Evolutionary conservation across 2,113 vertebrate species (phyloP).

Genomic region (Pungitius pungitius): DNA sequence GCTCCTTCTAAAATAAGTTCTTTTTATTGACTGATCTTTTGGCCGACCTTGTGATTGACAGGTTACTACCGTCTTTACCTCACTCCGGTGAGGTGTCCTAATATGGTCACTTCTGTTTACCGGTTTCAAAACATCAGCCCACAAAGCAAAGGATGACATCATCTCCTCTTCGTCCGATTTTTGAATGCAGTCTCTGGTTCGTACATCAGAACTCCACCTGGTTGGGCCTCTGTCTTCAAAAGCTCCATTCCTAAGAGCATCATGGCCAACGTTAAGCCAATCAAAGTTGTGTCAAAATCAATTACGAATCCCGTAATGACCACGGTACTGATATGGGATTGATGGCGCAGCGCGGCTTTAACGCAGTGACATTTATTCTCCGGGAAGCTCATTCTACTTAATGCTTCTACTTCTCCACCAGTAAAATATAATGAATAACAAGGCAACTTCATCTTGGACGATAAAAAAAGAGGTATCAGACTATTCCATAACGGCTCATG

Average conservation of each 20-base stretch:
- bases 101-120: background rate
- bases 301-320: background rate
- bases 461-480: constrained; percentile 63
- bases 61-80: background rate
- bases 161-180: background rate
- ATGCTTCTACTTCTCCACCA: constrained; percentile 28
- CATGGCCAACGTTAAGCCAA: background rate
- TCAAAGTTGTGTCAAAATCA: background rate
- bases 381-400: background rate
- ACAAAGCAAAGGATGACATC: background rate
- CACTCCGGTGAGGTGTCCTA: background rate
- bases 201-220: background rate
- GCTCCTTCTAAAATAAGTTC: background rate
- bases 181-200: background rate
- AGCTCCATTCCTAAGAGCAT: background rate
- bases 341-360: constrained; percentile 3
- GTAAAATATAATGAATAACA: constrained; percentile 58
- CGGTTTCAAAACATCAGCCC: background rate
- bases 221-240: background rate
- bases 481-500: constrained; percentile 64
- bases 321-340: constrained; percentile 12
- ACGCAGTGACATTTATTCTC: constrained; percentile 23
- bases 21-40: background rate
- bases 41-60: too few relatives aligned
- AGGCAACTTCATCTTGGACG: constrained; percentile 48